phyloP scores from a whole-genome alignment of 2,113 vertebrate species.

The Odontesthes bonariensis region DNA sequence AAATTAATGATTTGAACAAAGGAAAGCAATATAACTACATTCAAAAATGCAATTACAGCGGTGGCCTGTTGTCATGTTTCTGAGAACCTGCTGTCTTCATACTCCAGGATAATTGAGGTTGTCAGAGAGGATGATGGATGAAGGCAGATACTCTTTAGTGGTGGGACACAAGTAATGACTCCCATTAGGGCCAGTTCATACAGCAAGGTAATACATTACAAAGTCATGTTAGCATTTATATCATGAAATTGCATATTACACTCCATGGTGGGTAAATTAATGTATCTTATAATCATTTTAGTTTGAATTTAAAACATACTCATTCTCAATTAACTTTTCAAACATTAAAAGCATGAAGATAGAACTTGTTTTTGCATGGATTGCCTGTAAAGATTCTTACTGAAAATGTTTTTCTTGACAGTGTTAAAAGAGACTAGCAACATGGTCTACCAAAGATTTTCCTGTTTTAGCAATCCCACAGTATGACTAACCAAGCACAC shows the following conservation, averaged over 20 bases:
- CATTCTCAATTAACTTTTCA: neutral
- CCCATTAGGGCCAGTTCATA: conserved; percentile 17
- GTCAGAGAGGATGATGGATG: conserved; percentile 55
- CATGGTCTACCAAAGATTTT: no score
- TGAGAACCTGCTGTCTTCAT: conserved; percentile 36
- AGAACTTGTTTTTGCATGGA: neutral
- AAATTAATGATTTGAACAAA: conserved; percentile 8
- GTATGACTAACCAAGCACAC: no score
- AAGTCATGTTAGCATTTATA: conserved; percentile 20
- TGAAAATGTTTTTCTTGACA: no score
- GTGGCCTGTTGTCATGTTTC: conserved; percentile 26
- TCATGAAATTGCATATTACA: conserved; percentile 7
- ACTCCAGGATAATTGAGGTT: conserved; percentile 42
- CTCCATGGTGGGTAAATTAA: neutral
- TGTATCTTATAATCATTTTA: conserved; percentile 2
- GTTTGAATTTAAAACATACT: neutral
- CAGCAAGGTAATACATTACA: conserved; percentile 19
- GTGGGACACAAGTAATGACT: conserved; percentile 31
- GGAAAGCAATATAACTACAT: conserved; percentile 19
- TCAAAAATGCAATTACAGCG: conserved; percentile 28
- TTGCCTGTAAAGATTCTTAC: neutral
- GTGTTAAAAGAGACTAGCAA: no score
- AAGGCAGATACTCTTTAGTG: conserved; percentile 13
- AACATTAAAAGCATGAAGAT: neutral
- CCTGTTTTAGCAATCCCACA: no score